These are phyloP conservation scores for Narcine bancroftii DNA, from an alignment of 2,113 vertebrate species.

Conservation along the genomic window DNA sequence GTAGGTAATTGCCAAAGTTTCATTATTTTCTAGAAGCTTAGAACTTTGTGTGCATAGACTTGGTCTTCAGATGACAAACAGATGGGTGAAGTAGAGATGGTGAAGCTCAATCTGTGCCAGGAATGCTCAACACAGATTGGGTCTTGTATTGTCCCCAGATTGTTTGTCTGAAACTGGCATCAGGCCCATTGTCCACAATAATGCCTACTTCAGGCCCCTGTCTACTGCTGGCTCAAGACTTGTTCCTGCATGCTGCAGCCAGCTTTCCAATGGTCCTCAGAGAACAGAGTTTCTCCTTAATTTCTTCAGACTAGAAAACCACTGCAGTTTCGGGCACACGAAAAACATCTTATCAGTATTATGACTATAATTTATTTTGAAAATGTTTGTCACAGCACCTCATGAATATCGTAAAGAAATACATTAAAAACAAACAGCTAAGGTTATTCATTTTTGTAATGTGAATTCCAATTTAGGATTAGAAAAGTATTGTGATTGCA, in stretches of 20 bases:
- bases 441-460: conserved; percentile 34
- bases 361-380: conserved; percentile 27
- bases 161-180: not conserved
- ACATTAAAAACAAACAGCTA: conserved; percentile 16
- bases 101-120: not conserved
- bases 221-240: not conserved
- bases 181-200: not conserved
- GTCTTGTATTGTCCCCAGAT: not conserved
- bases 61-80: not conserved
- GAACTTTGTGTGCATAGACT: not conserved
- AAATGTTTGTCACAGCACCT: conserved; percentile 28
- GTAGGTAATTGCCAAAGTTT: not conserved
- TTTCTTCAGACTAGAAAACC: not conserved
- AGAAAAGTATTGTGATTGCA: conserved; percentile 20
- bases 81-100: not conserved
- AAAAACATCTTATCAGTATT: not conserved
- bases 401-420: conserved; percentile 25
- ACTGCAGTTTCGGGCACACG: not conserved
- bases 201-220: not conserved
- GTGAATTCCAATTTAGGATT: conserved; percentile 15
- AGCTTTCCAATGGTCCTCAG: not conserved
- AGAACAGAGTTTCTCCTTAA: not conserved
- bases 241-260: not conserved
- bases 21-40: not conserved
- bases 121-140: not conserved